phyloP scores from a whole-genome alignment of 2,113 vertebrate genomes.

The Chinchilla lanigera region DNA sequence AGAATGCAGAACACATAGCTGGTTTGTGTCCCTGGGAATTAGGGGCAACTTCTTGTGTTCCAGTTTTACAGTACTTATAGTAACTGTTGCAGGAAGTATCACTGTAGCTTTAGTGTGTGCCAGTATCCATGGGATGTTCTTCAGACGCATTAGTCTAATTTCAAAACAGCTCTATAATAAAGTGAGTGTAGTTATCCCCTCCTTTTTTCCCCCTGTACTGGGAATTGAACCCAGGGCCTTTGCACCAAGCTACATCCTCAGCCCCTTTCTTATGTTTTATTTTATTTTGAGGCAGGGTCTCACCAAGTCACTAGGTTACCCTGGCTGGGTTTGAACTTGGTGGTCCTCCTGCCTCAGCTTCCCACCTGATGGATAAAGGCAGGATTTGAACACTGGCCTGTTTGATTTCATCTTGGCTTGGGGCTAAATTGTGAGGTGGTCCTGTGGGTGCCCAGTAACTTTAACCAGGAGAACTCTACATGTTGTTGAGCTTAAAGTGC shows the following conservation, averaged over 20 bases:
- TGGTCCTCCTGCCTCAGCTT: not conserved
- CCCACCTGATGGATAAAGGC: not conserved
- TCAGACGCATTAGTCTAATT: not conserved
- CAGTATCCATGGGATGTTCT: not conserved
- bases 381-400: not conserved
- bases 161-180: not conserved
- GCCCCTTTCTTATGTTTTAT: not conserved
- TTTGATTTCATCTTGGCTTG: not conserved
- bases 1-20: not conserved
- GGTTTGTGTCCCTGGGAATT: not conserved
- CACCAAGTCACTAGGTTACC: not conserved
- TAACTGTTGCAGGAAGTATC: not conserved
- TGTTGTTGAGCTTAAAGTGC: not conserved
- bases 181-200: not conserved
- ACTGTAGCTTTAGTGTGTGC: not conserved
- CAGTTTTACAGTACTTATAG: not conserved
- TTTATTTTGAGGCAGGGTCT: not conserved
- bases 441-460: not conserved
- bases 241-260: not conserved
- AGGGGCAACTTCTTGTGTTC: not conserved
- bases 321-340: not conserved
- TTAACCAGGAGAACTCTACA: not conserved
- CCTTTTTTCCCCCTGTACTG: not conserved
- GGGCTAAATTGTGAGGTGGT: not conserved
- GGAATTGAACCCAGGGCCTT: not conserved